Percentiles rank a stretch among this genome's conserved stretches.
Evolutionary conservation across 2,113 vertebrate species (phyloP).

Genomic region (Petroica traversi): DNA sequence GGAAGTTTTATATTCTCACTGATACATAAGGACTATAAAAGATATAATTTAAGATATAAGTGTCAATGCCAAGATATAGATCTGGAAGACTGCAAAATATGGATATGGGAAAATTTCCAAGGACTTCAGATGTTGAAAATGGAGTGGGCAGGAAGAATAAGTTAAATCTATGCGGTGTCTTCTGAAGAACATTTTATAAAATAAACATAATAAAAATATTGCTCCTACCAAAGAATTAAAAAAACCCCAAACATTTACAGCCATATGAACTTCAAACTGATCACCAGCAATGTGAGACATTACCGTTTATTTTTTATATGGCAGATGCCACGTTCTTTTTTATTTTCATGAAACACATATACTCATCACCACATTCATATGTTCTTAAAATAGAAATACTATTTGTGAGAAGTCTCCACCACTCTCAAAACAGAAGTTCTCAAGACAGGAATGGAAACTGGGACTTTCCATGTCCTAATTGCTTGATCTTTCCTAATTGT

Average conservation of each 20-base stretch:
- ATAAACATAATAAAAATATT: not conserved
- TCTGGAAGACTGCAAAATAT: not conserved
- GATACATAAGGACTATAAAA: not conserved
- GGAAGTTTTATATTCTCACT: not conserved
- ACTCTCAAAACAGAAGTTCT: slow-evolving; percentile 18
- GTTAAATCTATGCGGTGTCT: not conserved
- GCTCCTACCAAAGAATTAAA: not conserved
- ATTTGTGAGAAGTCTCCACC: not conserved
- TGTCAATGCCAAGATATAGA: not conserved
- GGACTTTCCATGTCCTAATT: not conserved
- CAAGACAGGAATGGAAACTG: slow-evolving; percentile 31
- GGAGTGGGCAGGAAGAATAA: not conserved
- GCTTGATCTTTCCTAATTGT: slow-evolving; percentile 43
- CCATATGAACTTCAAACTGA: not conserved
- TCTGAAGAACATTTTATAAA: not conserved
- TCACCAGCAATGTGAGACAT: not conserved
- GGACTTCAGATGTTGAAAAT: not conserved
- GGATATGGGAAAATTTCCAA: not conserved
- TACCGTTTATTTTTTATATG: not conserved
- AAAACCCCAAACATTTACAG: not conserved
- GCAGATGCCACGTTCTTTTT: not conserved
- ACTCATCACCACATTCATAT: not conserved
- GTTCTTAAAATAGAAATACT: not conserved
- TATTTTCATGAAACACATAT: not conserved
- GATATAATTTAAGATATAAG: not conserved